phyloP scores from a whole-genome alignment of 2,797 vertebrate genomes.

The Falco novaeseelandiae region DNA sequence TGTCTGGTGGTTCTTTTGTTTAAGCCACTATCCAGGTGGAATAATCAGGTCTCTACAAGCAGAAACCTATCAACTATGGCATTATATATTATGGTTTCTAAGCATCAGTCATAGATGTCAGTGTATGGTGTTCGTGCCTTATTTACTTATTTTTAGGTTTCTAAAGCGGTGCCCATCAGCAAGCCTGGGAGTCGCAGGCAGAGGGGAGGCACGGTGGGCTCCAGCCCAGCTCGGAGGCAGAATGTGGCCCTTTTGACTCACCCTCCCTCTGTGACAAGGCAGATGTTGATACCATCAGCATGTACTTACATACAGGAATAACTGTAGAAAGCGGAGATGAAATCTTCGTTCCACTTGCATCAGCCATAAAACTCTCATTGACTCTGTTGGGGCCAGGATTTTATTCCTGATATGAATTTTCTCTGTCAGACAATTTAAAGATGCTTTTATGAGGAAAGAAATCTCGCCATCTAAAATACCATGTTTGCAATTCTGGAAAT shows the following conservation, averaged over 20 bases:
- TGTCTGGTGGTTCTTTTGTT: constrained; percentile 56
- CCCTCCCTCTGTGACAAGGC: neutral
- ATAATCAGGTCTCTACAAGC: constrained; percentile 51
- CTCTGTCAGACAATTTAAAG: constrained; percentile 54
- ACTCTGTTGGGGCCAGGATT: neutral
- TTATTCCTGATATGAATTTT: constrained; percentile 58
- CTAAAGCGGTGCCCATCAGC: neutral
- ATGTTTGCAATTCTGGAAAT: constrained; percentile 58
- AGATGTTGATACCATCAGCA: neutral
- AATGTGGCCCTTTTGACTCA: neutral
- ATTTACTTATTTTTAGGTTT: neutral
- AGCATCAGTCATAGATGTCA: neutral
- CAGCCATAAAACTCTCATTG: constrained; percentile 32
- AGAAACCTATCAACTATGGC: constrained; percentile 24
- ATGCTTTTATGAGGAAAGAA: constrained; percentile 46
- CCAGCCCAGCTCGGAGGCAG: neutral
- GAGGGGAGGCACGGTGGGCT: neutral
- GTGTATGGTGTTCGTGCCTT: accelerated
- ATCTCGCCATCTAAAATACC: constrained; percentile 33
- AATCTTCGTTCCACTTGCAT: neutral
- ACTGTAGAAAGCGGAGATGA: neutral
- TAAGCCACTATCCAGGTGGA: constrained; percentile 56
- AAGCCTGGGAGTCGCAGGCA: neutral
- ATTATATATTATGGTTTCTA: neutral
- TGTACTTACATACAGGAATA: neutral